Evolutionary conservation across 2,797 vertebrate species (phyloP), one percentile per base, ranked within the genome.

Genomic region (Microchirus variegatus): DNA sequence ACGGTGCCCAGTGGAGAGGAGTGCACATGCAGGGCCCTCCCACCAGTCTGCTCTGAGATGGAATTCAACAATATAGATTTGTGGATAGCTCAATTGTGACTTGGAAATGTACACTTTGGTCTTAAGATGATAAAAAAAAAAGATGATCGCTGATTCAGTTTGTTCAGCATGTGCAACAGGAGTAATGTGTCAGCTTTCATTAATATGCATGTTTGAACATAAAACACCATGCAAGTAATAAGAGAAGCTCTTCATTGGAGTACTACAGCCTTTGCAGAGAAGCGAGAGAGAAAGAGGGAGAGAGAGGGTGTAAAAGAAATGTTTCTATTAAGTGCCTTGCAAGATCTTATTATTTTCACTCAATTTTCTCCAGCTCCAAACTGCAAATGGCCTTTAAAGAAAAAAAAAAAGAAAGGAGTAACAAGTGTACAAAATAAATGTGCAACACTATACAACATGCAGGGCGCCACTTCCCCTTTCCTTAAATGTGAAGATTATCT

Each of bases 401-500:
- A 53, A 68, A 18, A 19, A 41, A 53, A 68, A 59, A 49, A n/a
- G n/a, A 58, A 45, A 19, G 14, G 17, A 61, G 47, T 53, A 77
- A 75, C 61, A 84, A 70, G 43, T 59, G 75, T 49, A 71, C 57
- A 38, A 77, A 73, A 76, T 54, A 88, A 87, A 89, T 82, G 60
- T 59, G 58, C 87, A 89, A 85, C 84, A 73, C 86, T 75, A 80
- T 87, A 83, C 58, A 8, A 8, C 31, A 6, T 31, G 73, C 86
- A 86, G 87, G 90, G 86, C 90, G 67, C 80, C 78, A 87, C 88
- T 91, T 91, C 87, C 48, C 51, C 16, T 78, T 87, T 89, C 89
- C 90, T 95, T 94, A 92, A 92, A 93, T 79, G 87, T 86, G 90
- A 91, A 94, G 93, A 95, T 96, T 94, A 96, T 94, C 95, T 95